A percentile compares a stretch with the other conserved stretches of the same genome.
Evolutionary conservation across 1,140 invertebrate genomes (phyloP).

Genomic region (Aleiodes sp.): DNA sequence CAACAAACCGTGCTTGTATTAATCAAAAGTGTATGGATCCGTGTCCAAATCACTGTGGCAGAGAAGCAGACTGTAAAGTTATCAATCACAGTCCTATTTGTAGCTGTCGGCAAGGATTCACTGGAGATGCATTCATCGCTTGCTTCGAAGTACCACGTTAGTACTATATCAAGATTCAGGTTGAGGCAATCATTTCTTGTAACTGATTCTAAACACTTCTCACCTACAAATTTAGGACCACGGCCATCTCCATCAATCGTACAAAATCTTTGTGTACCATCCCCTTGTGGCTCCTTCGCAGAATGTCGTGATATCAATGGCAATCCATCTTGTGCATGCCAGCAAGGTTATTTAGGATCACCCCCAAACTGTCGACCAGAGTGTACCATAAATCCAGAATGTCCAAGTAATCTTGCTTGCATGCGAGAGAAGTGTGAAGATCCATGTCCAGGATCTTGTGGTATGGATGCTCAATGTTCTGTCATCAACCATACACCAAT

Average conservation of each 20-base stretch:
- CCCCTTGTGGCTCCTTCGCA: slow-evolving; percentile 67
- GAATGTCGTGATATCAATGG: slow-evolving; percentile 59
- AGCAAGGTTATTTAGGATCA: slow-evolving; percentile 68
- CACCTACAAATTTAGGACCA: slow-evolving; percentile 22
- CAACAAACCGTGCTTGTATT: slow-evolving; percentile 71
- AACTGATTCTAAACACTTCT: slow-evolving; percentile 39
- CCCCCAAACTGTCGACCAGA: slow-evolving; percentile 75
- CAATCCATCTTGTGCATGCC: slow-evolving; percentile 72
- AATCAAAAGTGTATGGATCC: slow-evolving; percentile 76
- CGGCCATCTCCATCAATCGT: slow-evolving; percentile 41
- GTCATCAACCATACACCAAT: slow-evolving; percentile 69
- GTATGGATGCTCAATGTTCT: slow-evolving; percentile 68
- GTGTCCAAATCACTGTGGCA: slow-evolving; percentile 76
- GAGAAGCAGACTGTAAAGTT: slow-evolving; percentile 71
- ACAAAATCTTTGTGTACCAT: slow-evolving; percentile 66
- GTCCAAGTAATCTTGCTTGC: slow-evolving; percentile 71
- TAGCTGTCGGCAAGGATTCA: slow-evolving; percentile 72
- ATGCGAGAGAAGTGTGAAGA: slow-evolving; percentile 71
- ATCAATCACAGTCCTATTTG: slow-evolving; percentile 75
- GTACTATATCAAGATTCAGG: slow-evolving; percentile 37
- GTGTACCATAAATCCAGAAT: slow-evolving; percentile 76
- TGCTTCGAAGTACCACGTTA: slow-evolving; percentile 66
- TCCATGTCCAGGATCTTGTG: slow-evolving; percentile 69
- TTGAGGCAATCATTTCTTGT: slow-evolving; percentile 64
- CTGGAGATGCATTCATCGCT: slow-evolving; percentile 75